Evolutionary conservation across 2,113 vertebrate species (phyloP).

Genomic region (Monopterus albus): DNA sequence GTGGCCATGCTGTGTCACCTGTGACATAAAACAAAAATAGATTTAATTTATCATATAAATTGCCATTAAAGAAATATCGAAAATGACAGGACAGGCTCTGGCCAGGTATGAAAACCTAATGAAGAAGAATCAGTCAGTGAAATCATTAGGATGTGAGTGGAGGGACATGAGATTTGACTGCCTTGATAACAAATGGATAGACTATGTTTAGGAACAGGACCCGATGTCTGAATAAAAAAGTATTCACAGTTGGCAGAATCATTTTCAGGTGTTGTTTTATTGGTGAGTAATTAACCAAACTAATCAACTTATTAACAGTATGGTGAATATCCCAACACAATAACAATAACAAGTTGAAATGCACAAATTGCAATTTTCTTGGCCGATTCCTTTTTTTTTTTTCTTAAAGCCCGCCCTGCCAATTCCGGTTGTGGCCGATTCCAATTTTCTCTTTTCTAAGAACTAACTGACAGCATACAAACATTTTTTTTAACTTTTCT

Average conservation of each 20-base stretch:
- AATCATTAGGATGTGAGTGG: slow-evolving; percentile 60
- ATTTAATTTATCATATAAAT: slow-evolving; percentile 79
- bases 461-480: too few species aligned
- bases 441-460: too few species aligned
- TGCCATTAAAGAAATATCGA: slow-evolving; percentile 68
- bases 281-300: too few species aligned
- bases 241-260: slow-evolving; percentile 2
- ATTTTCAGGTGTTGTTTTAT: too few species aligned
- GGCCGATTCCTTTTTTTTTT: too few species aligned
- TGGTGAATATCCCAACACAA: too few species aligned
- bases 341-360: too few species aligned
- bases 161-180: slow-evolving; percentile 53
- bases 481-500: too few species aligned
- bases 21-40: slow-evolving; percentile 80
- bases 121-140: slow-evolving; percentile 73
- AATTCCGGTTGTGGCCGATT: too few species aligned
- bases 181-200: slow-evolving; percentile 35
- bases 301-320: too few species aligned
- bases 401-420: too few species aligned
- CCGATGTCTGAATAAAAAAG: slow-evolving; percentile 5
- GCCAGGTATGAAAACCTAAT: slow-evolving; percentile 58
- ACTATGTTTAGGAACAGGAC: neutral
- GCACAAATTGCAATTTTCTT: too few species aligned
- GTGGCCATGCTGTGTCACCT: slow-evolving; percentile 70
- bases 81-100: slow-evolving; percentile 56